phyloP scores from a whole-genome alignment of 2,888 invertebrate genomes.

The Himalopsyche anomala region DNA sequence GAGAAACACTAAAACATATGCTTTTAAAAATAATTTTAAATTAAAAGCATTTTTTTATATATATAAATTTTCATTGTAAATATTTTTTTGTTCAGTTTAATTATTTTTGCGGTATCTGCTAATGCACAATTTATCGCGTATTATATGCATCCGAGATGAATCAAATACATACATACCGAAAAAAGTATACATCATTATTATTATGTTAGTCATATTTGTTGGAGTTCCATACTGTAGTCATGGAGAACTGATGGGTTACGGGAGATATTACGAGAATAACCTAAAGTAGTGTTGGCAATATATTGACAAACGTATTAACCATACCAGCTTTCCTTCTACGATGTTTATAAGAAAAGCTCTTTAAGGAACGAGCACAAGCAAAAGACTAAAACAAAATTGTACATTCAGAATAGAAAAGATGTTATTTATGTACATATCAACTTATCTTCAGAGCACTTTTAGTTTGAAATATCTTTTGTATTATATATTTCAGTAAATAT shows the following conservation, averaged over 20 bases:
- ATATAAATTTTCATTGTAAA: too few relatives aligned
- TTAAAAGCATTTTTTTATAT: too few relatives aligned
- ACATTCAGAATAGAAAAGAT: conserved; percentile 15
- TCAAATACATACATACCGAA: too few relatives aligned
- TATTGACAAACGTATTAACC: conserved; percentile 64
- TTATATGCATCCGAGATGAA: too few relatives aligned
- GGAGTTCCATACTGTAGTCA: conserved; percentile 11
- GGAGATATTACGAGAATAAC: conserved; percentile 59
- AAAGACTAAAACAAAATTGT: conserved; percentile 28
- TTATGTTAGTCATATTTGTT: too few relatives aligned
- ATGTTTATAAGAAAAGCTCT: conserved; percentile 56
- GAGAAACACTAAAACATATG: too few relatives aligned
- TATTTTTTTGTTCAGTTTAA: too few relatives aligned
- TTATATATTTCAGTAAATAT: too few relatives aligned
- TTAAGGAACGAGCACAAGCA: background rate
- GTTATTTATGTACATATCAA: background rate
- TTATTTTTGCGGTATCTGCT: too few relatives aligned
- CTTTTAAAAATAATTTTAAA: too few relatives aligned
- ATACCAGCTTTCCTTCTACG: conserved; percentile 44
- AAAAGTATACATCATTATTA: too few relatives aligned
- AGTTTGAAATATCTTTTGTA: background rate
- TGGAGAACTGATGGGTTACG: conserved; percentile 47
- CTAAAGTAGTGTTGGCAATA: conserved; percentile 59
- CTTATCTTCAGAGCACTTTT: conserved; percentile 29
- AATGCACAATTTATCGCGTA: too few relatives aligned